These are phyloP conservation scores for Aspidapion aeneum DNA, from an alignment of 2,888 invertebrate genomes.

Conservation along the genomic window DNA sequence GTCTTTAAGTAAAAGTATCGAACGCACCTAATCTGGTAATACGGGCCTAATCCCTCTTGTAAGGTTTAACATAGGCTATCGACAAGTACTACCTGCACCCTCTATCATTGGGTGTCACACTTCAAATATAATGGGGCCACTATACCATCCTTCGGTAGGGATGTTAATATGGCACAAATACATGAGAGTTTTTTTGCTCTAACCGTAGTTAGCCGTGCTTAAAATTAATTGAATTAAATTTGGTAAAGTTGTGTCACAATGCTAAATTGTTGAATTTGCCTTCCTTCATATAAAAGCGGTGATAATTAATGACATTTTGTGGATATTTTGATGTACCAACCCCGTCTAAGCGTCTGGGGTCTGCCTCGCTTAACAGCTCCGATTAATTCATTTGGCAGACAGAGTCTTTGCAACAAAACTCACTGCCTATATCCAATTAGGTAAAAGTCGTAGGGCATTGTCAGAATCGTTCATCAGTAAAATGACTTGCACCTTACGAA, in stretches of 20 bases:
- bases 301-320: constrained; percentile 43
- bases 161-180: too few relatives aligned
- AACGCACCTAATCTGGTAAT: too few relatives aligned
- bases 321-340: constrained; percentile 42
- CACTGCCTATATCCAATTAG: constrained; percentile 44
- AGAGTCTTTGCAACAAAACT: constrained; percentile 35
- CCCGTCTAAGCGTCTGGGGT: constrained; percentile 35
- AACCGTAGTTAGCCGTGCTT: too few relatives aligned
- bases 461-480: constrained; percentile 29
- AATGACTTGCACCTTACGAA: constrained; percentile 29
- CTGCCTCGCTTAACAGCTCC: constrained; percentile 30
- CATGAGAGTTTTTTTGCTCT: too few relatives aligned
- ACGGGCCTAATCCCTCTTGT: too few relatives aligned
- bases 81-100: too few relatives aligned
- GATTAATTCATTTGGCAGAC: constrained; percentile 39
- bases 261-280: constrained; percentile 28
- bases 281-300: constrained; percentile 19
- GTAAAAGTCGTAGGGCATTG: constrained; percentile 41
- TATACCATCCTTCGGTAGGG: too few relatives aligned
- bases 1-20: too few relatives aligned
- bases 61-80: too few relatives aligned
- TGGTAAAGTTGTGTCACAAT: neutral
- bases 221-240: neutral
- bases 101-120: too few relatives aligned
- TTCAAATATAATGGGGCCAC: too few relatives aligned